Evolutionary conservation across 2,113 vertebrate genomes (phyloP), one percentile per base, ranked within the genome.

Genomic region (Oxyruncus cristatus): DNA sequence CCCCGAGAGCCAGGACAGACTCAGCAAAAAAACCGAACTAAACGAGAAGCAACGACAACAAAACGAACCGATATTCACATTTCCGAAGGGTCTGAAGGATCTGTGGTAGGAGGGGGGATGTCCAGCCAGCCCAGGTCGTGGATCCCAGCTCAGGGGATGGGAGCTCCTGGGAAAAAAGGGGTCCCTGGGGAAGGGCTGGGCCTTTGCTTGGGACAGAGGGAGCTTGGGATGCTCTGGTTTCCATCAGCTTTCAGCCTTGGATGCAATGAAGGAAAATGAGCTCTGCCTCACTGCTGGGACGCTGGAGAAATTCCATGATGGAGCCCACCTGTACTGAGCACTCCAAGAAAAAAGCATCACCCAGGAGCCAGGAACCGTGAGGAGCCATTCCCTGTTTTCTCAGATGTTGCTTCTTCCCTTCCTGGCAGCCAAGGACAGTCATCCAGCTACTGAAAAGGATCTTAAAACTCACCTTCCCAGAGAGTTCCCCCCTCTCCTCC

Each of bases 51-150:
- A 50, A 68, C 14, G 26, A 72, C 46, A 74, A 83, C 63, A 84
- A 44, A 80, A 85, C 10, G 8, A 93, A 89, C 35, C 18, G 15
- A 77, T 84, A 93, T 97, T 97, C 97, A 97, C 97, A 97, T 97
- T 97, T 97, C 93, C 9, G 76, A 92, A 96, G 97, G 97, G 95
- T 96, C 92, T 89, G 91, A 94, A 62, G 65, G 81, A 33, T 75
- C 56, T 41, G 70, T 50, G 89, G 89, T 24, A 11, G 70, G 67
- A 61, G 28, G 18, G 9, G 32, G 28, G 55, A 61, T 23, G 42
- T 2, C 35, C 76, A 23, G 55, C 78, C 56, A 53, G 71, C 56
- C 83, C 0, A 0, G 37, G n/a, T 24, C 18, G 17, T 2, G 66
- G 66, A 5, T 26, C 63, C 59, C 47, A 8, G 41, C 39, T 32